phyloP scores from a whole-genome alignment of 2,113 vertebrate genomes.

The Scalopus aquaticus region DNA sequence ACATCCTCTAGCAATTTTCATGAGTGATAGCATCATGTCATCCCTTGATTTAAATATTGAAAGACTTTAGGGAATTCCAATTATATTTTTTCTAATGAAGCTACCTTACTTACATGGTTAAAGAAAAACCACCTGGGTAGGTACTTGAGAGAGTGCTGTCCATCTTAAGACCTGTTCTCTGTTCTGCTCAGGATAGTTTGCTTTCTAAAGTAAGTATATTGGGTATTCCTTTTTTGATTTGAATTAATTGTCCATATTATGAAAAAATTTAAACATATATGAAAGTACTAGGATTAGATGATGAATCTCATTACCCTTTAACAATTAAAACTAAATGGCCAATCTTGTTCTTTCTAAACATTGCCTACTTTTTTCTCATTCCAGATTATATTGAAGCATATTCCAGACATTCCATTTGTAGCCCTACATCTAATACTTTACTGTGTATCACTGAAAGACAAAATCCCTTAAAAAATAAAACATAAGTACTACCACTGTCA shows the following conservation, averaged over 20 bases:
- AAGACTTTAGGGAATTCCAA: background rate
- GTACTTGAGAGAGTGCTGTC: background rate
- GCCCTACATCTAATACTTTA: background rate
- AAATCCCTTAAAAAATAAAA: slow-evolving; percentile 8
- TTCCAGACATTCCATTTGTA: background rate
- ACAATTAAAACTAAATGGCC: background rate
- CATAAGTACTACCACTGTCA: background rate
- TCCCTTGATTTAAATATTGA: background rate
- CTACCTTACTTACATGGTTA: background rate
- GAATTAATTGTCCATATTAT: background rate
- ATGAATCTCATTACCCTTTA: background rate
- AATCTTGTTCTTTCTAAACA: background rate
- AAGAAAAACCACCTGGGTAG: background rate
- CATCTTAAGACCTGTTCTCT: background rate
- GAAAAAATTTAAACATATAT: background rate
- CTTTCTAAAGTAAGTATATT: background rate
- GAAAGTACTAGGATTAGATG: background rate
- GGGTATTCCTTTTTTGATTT: background rate
- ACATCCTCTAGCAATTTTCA: background rate
- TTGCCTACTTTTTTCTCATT: background rate
- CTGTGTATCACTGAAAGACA: background rate
- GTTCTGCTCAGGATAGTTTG: background rate
- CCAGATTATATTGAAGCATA: background rate
- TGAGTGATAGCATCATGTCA: background rate
- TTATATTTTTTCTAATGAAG: background rate